Evolutionary conservation across 1,140 invertebrate genomes (phyloP), one percentile per base, ranked within the genome.

Genomic region (Drosophila orosa): DNA sequence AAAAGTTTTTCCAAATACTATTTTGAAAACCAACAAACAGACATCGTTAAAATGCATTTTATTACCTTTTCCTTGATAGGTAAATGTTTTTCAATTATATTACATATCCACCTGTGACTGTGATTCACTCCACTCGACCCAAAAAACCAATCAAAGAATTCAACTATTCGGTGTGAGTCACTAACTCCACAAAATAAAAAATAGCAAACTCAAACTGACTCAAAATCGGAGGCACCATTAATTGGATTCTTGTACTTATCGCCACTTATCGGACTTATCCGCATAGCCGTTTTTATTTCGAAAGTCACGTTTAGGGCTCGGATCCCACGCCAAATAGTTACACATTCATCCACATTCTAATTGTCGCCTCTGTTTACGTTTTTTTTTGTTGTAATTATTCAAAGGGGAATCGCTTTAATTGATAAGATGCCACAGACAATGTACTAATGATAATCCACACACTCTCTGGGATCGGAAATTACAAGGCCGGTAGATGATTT

Each of bases 391-490:
- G 50, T 56, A 77, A 69, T 77, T 69, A 40, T 56, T 58, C 29
- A 52, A 52, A 22, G 29, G 50, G 29, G 31, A 42, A 77, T 77
- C 57, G 40, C 42, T 71, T 62, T 29, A 44, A 42, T 52, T 68
- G 74, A 77, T 77, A 77, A 77, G 63, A 62, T 62, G 56, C 27
- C 54, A 39, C 15, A 48, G 47, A 76, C 72, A 76, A 76, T 75
- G 60, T 39, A 39, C 35, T 19, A 33, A 33, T 33, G 74, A 76
- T 76, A 67, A 58, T 67, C 19, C 50, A 22, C 9, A 35, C 19
- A 35, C 50, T 54, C 48, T 31, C 24, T 48, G 48, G 61, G 71
- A 55, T 58, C 19, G 54, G 12, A 54, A 74, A 48, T 42, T 76
- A 55, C 71, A 75, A 29, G 31, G 55, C 45, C 24, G 25, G 9